These are phyloP conservation scores for Hippocampus mohnikei DNA, from an alignment of 2,113 vertebrate genomes.

Conservation along the genomic window DNA sequence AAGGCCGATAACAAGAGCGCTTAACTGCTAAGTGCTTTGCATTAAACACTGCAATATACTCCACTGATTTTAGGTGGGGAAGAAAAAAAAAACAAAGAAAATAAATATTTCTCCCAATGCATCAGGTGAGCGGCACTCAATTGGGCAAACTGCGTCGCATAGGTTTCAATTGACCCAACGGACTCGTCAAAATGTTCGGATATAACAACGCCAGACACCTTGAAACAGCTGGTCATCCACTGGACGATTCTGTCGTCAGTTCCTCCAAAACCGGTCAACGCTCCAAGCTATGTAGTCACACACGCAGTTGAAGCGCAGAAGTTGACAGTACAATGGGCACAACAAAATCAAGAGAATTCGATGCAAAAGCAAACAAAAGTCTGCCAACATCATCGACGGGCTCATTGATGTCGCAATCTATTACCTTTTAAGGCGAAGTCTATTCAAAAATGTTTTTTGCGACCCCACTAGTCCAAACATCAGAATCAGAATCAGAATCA, in stretches of 20 bases:
- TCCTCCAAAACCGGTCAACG: background rate
- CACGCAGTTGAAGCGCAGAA: no score
- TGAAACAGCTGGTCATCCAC: background rate
- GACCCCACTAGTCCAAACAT: no score
- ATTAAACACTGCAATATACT: background rate
- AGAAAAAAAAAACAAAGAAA: background rate
- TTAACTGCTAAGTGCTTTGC: background rate
- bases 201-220: background rate
- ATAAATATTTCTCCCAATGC: background rate
- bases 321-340: no score
- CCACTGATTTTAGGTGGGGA: background rate
- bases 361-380: no score
- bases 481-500: no score
- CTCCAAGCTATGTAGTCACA: no score
- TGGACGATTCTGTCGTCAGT: background rate
- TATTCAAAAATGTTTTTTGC: no score
- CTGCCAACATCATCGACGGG: no score
- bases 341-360: no score
- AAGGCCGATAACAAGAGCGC: background rate
- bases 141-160: background rate
- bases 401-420: background rate
- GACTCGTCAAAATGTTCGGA: background rate
- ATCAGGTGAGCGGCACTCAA: background rate
- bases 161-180: background rate
- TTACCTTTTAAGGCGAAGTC: no score